Percentiles rank a stretch among this genome's conserved stretches.
Evolutionary conservation across 1,140 invertebrate genomes (phyloP).

Genomic region (Streblospio benedicti): DNA sequence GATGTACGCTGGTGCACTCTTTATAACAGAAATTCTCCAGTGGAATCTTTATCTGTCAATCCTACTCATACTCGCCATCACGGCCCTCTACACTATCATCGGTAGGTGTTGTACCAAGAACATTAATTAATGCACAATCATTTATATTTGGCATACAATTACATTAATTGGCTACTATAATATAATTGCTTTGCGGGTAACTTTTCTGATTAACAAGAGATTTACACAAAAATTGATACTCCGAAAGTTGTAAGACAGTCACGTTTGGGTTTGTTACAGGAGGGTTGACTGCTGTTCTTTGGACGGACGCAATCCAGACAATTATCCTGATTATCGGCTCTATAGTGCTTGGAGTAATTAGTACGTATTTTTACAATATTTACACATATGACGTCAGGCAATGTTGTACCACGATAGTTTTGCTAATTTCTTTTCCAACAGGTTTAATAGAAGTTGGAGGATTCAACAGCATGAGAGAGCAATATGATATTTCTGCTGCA

Average conservation of each 20-base stretch:
- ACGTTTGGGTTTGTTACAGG: slow-evolving; percentile 33
- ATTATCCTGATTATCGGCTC: slow-evolving; percentile 54
- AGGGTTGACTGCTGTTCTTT: slow-evolving; percentile 55
- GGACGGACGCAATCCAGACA: slow-evolving; percentile 55
- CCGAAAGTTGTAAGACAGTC: too few relatives aligned
- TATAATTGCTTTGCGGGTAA: neutral
- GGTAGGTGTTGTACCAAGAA: too few relatives aligned
- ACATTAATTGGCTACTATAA: neutral
- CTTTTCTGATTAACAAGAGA: neutral
- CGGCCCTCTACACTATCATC: slow-evolving; percentile 36
- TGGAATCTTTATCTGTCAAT: slow-evolving; percentile 47
- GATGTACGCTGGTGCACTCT: slow-evolving; percentile 52
- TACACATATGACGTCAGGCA: too few relatives aligned
- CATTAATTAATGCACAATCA: neutral
- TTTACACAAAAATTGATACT: too few relatives aligned
- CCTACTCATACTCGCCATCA: slow-evolving; percentile 30
- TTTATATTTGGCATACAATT: neutral
- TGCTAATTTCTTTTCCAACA: neutral
- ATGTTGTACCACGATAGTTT: too few relatives aligned
- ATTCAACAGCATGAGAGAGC: neutral
- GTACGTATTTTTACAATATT: slow-evolving; percentile 35
- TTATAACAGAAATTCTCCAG: slow-evolving; percentile 49
- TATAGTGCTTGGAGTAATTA: slow-evolving; percentile 49
- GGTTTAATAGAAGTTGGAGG: neutral
- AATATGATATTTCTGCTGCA: neutral